These are phyloP conservation scores for Apus apus DNA, from an alignment of 2,113 vertebrate genomes.

Conservation along the genomic window DNA sequence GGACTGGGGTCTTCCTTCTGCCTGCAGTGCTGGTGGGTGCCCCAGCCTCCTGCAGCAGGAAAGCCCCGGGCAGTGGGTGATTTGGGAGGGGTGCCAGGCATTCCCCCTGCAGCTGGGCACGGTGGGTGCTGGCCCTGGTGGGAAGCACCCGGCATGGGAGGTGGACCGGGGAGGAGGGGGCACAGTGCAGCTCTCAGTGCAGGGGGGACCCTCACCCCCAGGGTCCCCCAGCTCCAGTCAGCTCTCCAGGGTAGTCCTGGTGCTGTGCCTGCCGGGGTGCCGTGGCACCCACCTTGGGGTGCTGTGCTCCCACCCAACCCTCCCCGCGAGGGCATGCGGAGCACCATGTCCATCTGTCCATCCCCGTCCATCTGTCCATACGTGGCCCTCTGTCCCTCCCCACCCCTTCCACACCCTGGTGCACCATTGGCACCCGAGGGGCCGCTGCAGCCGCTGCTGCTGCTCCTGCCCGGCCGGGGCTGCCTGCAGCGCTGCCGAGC, in stretches of 20 bases:
- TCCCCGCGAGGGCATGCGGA: accelerated
- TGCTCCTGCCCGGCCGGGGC: neutral
- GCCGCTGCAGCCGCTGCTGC: neutral
- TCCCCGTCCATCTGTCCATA: accelerated
- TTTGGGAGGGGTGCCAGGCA: no score
- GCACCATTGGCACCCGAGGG: no score
- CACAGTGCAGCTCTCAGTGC: accelerated
- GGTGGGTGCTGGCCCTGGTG: neutral
- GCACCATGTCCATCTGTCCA: neutral
- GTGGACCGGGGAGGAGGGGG: neutral
- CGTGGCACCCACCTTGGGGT: accelerated
- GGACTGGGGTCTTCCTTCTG: neutral
- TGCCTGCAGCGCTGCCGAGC: neutral
- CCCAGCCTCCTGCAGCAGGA: accelerated
- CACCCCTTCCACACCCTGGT: accelerated
- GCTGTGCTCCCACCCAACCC: neutral
- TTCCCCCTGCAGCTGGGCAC: no score
- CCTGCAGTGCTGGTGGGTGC: neutral
- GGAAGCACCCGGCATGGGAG: neutral
- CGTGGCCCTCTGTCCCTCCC: neutral
- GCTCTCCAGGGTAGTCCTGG: accelerated
- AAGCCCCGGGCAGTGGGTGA: neutral
- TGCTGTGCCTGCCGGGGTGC: neutral
- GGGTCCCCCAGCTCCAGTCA: accelerated
- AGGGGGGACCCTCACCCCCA: neutral